phyloP scores from a whole-genome alignment of 2,113 vertebrate species.

The Chloebia gouldiae region DNA sequence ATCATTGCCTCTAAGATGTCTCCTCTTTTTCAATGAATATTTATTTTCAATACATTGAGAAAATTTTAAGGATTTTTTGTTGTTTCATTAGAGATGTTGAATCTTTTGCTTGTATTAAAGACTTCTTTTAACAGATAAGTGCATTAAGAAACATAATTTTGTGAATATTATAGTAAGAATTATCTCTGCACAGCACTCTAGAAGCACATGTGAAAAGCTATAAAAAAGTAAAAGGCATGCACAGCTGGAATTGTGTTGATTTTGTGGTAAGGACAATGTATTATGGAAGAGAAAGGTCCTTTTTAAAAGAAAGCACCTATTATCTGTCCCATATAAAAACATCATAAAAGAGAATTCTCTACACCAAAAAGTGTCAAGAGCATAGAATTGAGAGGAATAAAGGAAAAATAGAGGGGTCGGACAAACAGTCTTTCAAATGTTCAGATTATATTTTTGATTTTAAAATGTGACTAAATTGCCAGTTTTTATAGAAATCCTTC shows the following conservation, averaged over 20 bases:
- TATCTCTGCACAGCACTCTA: background rate
- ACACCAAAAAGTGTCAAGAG: background rate
- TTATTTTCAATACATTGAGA: constrained; percentile 28
- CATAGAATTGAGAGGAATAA: background rate
- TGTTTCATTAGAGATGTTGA: constrained; percentile 30
- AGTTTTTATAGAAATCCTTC: background rate
- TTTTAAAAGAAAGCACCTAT: background rate
- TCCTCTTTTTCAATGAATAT: constrained; percentile 15
- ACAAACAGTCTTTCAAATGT: background rate
- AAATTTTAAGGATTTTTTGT: background rate
- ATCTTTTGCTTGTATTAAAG: constrained; percentile 25
- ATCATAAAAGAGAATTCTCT: background rate
- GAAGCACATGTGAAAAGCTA: background rate
- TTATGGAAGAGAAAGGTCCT: background rate
- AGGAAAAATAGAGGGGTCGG: background rate
- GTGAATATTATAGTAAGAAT: constrained; percentile 6
- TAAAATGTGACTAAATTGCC: background rate
- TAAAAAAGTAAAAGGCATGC: background rate
- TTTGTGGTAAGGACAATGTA: background rate
- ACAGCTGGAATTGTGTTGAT: background rate
- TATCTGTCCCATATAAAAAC: background rate
- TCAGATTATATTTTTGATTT: background rate
- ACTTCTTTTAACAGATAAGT: constrained; percentile 38
- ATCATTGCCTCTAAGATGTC: background rate
- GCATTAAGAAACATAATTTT: constrained; percentile 28